These are phyloP conservation scores for Ischnura elegans DNA, from an alignment of 2,888 invertebrate genomes.

Conservation along the genomic window DNA sequence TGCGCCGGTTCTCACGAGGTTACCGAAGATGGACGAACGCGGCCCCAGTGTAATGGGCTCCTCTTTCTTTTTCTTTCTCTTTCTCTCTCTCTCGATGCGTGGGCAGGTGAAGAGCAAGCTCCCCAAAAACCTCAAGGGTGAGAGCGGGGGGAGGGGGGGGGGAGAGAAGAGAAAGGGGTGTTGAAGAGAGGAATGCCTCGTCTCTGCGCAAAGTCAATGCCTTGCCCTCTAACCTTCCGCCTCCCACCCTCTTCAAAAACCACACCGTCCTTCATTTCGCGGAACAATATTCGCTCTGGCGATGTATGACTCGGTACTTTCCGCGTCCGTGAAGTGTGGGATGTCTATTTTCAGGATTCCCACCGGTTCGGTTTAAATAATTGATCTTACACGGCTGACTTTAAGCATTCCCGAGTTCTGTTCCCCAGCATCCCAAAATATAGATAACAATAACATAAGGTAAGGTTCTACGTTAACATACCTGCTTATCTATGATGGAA, in stretches of 20 bases:
- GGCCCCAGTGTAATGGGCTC: background rate
- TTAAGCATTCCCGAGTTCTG: too few relatives aligned
- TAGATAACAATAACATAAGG: too few relatives aligned
- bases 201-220: background rate
- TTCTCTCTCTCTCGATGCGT: background rate
- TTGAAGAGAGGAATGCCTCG: background rate
- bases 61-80: slow-evolving; percentile 5
- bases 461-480: too few relatives aligned
- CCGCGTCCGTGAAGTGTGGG: too few relatives aligned
- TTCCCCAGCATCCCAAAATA: too few relatives aligned
- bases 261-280: background rate
- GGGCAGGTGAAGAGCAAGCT: background rate
- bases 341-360: too few relatives aligned
- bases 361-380: too few relatives aligned
- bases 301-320: too few relatives aligned
- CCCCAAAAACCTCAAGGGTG: background rate
- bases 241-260: background rate
- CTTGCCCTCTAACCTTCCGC: background rate
- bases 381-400: too few relatives aligned
- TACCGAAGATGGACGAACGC: slow-evolving; percentile 7
- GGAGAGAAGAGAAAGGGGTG: too few relatives aligned
- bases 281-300: too few relatives aligned
- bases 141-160: background rate
- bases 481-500: too few relatives aligned
- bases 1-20: slow-evolving; percentile 32